Evolutionary conservation across 2,888 invertebrate genomes (phyloP).

Genomic region (Nephrotoma appendiculata): DNA sequence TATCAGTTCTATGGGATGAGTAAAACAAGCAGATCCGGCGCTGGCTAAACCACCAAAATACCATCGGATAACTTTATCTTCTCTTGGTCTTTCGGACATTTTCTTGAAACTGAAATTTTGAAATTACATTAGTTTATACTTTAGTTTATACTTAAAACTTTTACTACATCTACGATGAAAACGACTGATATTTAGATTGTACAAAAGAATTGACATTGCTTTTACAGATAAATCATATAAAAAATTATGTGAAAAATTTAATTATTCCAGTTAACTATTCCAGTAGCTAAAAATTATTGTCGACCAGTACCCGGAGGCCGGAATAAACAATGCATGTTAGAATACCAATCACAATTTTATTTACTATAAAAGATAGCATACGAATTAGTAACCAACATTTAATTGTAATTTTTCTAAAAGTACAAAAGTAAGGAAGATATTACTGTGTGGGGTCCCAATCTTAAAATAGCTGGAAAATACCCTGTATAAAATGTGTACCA

Average conservation of each 20-base stretch:
- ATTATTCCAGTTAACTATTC: too few species aligned
- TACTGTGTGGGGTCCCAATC: conserved; percentile 94
- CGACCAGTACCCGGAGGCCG: too few species aligned
- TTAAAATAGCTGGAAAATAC: conserved; percentile 88
- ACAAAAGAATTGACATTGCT: too few species aligned
- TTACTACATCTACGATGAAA: neutral
- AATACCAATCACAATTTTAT: too few species aligned
- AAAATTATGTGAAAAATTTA: too few species aligned
- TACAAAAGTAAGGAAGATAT: conserved; percentile 91
- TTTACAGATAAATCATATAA: too few species aligned
- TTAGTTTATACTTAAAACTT: neutral
- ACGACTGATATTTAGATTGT: too few species aligned
- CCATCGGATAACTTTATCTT: conserved; percentile 50
- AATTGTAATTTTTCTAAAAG: conserved; percentile 88
- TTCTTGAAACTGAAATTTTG: neutral
- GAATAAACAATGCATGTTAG: too few species aligned
- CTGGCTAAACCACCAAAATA: conserved; percentile 95
- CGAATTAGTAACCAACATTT: conserved; percentile 44
- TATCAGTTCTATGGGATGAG: conserved; percentile 92
- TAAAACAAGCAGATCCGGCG: conserved; percentile 89
- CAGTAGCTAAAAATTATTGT: too few species aligned
- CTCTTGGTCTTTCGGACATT: neutral
- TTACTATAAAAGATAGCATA: too few species aligned
- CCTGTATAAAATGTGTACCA: conserved; percentile 87
- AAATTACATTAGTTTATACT: neutral